These are phyloP conservation scores for Orycteropus afer DNA, from an alignment of 2,113 vertebrate genomes.

Conservation along the genomic window DNA sequence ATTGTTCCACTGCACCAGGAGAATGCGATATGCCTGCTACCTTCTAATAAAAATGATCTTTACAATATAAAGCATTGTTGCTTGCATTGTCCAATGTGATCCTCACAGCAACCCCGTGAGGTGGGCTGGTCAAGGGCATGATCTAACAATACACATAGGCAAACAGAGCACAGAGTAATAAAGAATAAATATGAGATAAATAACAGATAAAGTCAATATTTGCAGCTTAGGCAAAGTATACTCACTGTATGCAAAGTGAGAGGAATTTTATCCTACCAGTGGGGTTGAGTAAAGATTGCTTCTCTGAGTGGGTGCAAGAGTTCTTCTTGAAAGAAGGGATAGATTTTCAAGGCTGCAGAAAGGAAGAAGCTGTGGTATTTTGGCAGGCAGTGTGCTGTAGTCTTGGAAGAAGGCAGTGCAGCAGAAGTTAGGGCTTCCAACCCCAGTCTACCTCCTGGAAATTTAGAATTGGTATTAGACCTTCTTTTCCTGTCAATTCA, in stretches of 20 bases:
- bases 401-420: not conserved
- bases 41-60: not conserved
- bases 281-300: conserved; percentile 31
- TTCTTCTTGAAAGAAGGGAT: conserved; percentile 8
- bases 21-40: not conserved
- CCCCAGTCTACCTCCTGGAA: not conserved
- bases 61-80: not conserved
- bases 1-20: not conserved
- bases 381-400: not conserved
- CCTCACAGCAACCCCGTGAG: not conserved
- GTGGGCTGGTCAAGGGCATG: not conserved
- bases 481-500: not conserved
- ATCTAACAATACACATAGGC: not conserved
- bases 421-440: not conserved
- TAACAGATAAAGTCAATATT: conserved; percentile 69
- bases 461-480: not conserved
- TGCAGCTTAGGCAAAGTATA: conserved; percentile 31
- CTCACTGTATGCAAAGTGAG: conserved; percentile 10
- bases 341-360: not conserved
- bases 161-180: not conserved
- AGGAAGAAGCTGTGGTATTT: not conserved
- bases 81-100: not conserved
- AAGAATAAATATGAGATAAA: conserved; percentile 38
- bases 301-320: conserved; percentile 17
- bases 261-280: conserved; percentile 57